Conservation (phyloP, 2,113 vertebrate species). For the Spermophilus dauricus region DNA sequence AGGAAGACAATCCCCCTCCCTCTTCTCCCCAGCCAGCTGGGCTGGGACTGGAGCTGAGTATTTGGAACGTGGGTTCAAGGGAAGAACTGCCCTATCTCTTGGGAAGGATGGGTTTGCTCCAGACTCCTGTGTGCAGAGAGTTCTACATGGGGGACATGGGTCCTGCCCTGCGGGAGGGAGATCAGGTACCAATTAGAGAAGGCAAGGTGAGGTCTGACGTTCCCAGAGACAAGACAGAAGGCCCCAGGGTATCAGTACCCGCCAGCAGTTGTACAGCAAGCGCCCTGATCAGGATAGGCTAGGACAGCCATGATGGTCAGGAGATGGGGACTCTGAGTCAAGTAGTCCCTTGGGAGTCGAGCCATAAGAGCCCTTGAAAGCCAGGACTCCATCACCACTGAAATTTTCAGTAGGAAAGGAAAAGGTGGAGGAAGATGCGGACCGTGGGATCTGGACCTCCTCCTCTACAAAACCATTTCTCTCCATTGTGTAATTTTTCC, state of each 20-base stretch:
- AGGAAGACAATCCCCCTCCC: neutral
- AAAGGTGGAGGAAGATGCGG: neutral
- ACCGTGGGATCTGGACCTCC: neutral
- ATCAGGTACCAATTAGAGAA: neutral
- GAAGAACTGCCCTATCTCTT: too few relatives aligned
- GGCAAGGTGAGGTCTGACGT: neutral
- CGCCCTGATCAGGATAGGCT: neutral
- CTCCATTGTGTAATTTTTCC: neutral
- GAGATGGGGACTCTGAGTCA: too few relatives aligned
- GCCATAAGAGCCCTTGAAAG: neutral
- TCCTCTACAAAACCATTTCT: neutral
- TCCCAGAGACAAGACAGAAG: neutral
- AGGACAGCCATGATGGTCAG: accelerated
- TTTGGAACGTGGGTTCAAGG: neutral
- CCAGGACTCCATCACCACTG: neutral
- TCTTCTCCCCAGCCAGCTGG: neutral
- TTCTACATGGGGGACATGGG: too few relatives aligned
- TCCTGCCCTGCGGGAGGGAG: too few relatives aligned
- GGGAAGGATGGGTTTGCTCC: neutral
- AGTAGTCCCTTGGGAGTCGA: neutral
- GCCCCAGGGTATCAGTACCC: neutral
- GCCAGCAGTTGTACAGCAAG: neutral
- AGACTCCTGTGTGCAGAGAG: too few relatives aligned
- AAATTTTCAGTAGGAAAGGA: neutral
- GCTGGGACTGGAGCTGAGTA: neutral